phyloP scores from a whole-genome alignment of 2,797 vertebrate genomes.

The Acanthopagrus latus region DNA sequence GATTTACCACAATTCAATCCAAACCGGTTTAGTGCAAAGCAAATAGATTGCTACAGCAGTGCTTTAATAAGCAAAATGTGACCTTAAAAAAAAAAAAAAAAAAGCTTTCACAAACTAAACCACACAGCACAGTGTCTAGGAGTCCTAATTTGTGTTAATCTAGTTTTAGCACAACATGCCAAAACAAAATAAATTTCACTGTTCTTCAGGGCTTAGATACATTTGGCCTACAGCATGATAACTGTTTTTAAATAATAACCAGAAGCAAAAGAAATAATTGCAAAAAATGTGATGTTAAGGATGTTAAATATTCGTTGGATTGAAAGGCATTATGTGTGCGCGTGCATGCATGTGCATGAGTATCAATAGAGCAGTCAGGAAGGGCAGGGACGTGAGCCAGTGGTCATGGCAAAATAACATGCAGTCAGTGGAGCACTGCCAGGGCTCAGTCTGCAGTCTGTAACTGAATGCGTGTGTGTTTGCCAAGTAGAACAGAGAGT shows the following conservation, averaged over 20 bases:
- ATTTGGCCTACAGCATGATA: conserved; percentile 2
- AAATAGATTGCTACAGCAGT: conserved; percentile 19
- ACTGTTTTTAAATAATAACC: not conserved
- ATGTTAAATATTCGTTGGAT: not conserved
- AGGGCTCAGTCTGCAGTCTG: conserved; percentile 30
- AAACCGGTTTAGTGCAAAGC: not conserved
- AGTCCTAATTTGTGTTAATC: conserved; percentile 5
- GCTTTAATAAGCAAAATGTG: not conserved
- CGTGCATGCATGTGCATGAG: not conserved
- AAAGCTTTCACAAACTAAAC: not conserved
- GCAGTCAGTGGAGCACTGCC: conserved; percentile 54
- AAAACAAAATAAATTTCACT: no score
- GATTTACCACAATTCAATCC: conserved; percentile 24
- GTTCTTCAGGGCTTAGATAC: not conserved
- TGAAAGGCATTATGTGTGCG: conserved; percentile 12
- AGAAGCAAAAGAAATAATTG: not conserved
- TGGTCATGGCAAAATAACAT: conserved; percentile 60
- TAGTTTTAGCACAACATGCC: not conserved
- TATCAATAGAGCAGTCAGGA: conserved; percentile 42
- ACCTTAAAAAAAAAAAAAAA: not conserved
- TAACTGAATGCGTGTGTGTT: not conserved
- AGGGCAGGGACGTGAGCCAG: conserved; percentile 44
- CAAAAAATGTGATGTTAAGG: not conserved
- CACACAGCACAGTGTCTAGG: not conserved
- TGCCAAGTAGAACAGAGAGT: conserved; percentile 49